Evolutionary conservation across 2,888 invertebrate species (phyloP).

Genomic region (Drosophila affinis): DNA sequence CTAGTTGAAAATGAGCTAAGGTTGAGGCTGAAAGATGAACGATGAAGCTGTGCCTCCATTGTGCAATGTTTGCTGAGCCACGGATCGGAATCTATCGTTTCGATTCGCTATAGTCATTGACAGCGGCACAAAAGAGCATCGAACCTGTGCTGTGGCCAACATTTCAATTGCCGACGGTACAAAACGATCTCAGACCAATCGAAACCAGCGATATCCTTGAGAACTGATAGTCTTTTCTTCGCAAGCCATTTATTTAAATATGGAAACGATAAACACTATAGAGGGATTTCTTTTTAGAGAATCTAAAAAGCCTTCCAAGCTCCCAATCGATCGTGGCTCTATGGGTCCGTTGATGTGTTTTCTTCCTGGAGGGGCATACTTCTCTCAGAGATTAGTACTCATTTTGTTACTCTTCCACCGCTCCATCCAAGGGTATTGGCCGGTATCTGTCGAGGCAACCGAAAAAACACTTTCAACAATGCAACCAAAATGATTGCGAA

Average conservation of each 20-base stretch:
- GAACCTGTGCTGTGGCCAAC: conserved; percentile 43
- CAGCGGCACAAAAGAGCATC: conserved; percentile 28
- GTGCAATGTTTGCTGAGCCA: conserved; percentile 44
- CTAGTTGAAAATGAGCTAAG: conserved; percentile 43
- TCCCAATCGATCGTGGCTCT: too few relatives aligned
- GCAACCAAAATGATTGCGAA: conserved; percentile 23
- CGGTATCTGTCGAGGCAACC: too few relatives aligned
- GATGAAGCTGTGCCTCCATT: not conserved
- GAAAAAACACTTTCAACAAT: conserved; percentile 56
- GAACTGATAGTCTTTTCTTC: not conserved
- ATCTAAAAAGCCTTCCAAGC: too few relatives aligned
- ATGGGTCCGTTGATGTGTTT: too few relatives aligned
- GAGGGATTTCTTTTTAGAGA: too few relatives aligned
- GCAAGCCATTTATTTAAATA: not conserved
- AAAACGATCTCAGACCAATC: conserved; percentile 23
- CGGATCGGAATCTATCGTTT: conserved; percentile 22
- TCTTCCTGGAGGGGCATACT: too few relatives aligned
- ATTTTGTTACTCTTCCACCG: too few relatives aligned
- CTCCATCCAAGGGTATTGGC: not conserved
- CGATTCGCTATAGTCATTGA: conserved; percentile 16
- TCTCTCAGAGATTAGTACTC: too few relatives aligned
- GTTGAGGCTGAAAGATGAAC: conserved; percentile 22
- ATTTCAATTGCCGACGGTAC: conserved; percentile 61
- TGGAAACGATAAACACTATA: not conserved
- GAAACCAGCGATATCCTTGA: not conserved